Evolutionary conservation across 2,113 vertebrate genomes (phyloP).

Genomic region (Ammodytes dubius): DNA sequence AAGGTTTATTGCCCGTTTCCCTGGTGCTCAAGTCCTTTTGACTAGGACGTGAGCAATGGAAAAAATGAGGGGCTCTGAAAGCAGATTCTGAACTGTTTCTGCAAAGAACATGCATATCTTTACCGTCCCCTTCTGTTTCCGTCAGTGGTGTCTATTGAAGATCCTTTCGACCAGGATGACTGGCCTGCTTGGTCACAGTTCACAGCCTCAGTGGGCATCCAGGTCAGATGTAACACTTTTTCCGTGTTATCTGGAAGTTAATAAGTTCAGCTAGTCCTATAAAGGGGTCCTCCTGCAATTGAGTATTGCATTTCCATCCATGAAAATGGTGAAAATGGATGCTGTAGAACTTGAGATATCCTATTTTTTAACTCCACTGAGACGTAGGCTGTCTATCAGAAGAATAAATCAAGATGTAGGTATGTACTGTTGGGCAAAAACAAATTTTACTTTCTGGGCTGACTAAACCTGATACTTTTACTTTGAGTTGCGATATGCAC

Average conservation of each 20-base stretch:
- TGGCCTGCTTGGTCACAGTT: conserved; percentile 95
- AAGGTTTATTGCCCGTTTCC: conserved; percentile 5
- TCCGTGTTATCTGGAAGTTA: background rate
- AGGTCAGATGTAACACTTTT: conserved; percentile 68
- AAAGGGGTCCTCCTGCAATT: background rate
- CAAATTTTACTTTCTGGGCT: background rate
- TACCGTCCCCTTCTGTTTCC: background rate
- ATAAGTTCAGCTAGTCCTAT: background rate
- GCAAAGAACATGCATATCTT: background rate
- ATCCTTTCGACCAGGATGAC: conserved; percentile 95
- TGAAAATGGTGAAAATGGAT: background rate
- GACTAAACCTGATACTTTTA: background rate
- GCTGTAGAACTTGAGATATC: background rate
- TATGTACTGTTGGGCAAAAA: background rate
- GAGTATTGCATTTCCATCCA: background rate
- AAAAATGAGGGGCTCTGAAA: background rate
- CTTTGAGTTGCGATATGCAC: background rate
- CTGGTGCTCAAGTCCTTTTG: background rate
- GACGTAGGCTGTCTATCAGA: background rate
- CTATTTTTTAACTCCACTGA: background rate
- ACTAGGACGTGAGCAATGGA: background rate
- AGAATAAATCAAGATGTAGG: background rate
- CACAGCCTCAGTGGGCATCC: conserved; percentile 91
- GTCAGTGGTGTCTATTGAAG: conserved; percentile 94
- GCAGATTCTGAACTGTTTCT: background rate